Base-by-base conservation (phyloP, 1,140 invertebrate genomes). In the Atopsyche davidsoni region DNA sequence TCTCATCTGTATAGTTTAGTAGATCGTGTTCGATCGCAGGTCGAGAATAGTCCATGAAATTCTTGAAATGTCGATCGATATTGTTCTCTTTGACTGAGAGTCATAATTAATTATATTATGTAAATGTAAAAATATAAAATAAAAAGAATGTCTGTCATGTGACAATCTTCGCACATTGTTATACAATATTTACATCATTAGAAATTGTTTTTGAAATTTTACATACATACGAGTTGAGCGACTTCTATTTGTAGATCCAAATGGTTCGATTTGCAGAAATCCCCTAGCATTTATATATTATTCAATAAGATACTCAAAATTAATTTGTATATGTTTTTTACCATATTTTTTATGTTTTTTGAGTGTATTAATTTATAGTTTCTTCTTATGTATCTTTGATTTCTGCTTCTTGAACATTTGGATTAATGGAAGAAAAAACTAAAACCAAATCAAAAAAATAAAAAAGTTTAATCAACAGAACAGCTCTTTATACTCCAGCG, bases 351-450 rank as follows among this genome's bases (percentile, higher is more conserved):
- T 47, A 3, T 43, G 47, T 40, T 13, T 36, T 44, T 21, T 49
- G 38, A 40, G 45, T 38, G 39, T 13, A 39, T 32, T 25, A 10
- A 35, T 43, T 42, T n/a, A 36, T 32, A 35, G 36, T 47, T 38
- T 23, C 4, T 24, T 46, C 21, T 10, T 43, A 44, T 35, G 31
- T 19, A 47, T 34, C 21, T 18, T 41, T 7, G 34, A 51, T 58
- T 58, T 58, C 55, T 58, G 51, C 55, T 53, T 51, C 55, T 58
- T 58, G 51, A 58, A 58, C 47, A 51, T 46, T 58, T 45, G 46
- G 55, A 58, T 21, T 7, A 22, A 16, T 40, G 19, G 19, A 40
- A 40, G 18, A 34, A 34, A 34, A 34, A 13, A 34, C 32, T 16
- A 11, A 34, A 13, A 16, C 16, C n/a, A 34, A 34, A 13, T 34